Base-by-base conservation (phyloP, 2,888 invertebrate genomes). In the Caenorhabditis angaria region DNA sequence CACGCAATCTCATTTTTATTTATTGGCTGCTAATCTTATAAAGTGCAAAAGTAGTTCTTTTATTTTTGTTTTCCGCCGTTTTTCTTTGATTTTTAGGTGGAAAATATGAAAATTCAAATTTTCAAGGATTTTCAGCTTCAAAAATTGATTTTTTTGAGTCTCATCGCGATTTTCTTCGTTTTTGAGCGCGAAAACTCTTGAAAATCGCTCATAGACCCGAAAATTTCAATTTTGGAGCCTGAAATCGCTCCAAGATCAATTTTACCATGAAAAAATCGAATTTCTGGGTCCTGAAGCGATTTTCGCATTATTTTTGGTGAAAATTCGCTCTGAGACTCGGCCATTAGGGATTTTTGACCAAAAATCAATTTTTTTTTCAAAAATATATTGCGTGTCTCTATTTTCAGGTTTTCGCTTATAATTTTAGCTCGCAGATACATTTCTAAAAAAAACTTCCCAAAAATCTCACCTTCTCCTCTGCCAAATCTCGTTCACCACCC, bases 371-470 rank as follows among this genome's bases (percentile, higher is more conserved):
- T n/a, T n/a, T n/a, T n/a, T n/a, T n/a, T n/a, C n/a, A n/a, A 41
- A 3, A 41, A 5, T 18, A 41, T 18, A 41, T 27, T 24, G 25
- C 29, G 51, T 60, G 51, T 20, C 29, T 32, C n/a, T 14, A 10
- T 28, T 27, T 14, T 18, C 2, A 58, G 18, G 28, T 48, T 48
- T 48, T 50, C 50, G 35, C 28, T 24, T 20, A 28, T 14, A 35
- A 12, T 20, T 29, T n/a, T 22, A 2, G 29, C 47, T 12, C 2
- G 10, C 47, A 57, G 57, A 22, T 47, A 22, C 14, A 51, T 51
- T 58, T 58, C 48, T 48, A 2, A 28, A 27, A 25, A 29, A 66
- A 56, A 61, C 35, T 22, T 50, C n/a, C 32, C 14, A 58, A 67
- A 57, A 48, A 32, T 8, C 18, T 32, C 14, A 29, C 53, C 35